Evolutionary conservation across 2,888 invertebrate species (phyloP).

Genomic region (Ptychoptera contaminata): DNA sequence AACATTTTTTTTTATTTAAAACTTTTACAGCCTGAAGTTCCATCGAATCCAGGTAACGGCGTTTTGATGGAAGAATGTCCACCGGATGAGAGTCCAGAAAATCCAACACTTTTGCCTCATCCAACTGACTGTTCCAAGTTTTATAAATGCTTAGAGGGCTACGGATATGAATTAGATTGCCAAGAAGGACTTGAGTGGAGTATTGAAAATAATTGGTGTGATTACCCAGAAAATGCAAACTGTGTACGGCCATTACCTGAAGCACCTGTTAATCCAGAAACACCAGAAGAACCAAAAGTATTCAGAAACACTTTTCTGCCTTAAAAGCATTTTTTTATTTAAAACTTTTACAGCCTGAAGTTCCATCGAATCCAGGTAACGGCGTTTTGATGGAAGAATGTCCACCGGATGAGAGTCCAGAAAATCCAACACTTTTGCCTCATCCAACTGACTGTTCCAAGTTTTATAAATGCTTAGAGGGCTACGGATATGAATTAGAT

Average conservation of each 20-base stretch:
- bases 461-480: neutral
- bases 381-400: too few relatives aligned
- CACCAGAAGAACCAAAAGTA: too few relatives aligned
- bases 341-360: too few relatives aligned
- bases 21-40: neutral
- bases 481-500: neutral
- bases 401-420: neutral
- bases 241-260: too few relatives aligned
- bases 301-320: too few relatives aligned
- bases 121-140: conserved; percentile 4
- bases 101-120: neutral
- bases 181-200: conserved; percentile 7
- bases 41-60: neutral
- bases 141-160: conserved; percentile 7
- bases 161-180: conserved; percentile 3
- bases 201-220: conserved; percentile 4
- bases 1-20: too few relatives aligned
- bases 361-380: too few relatives aligned
- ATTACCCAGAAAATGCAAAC: conserved; percentile 5
- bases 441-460: neutral
- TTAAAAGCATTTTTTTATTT: too few relatives aligned
- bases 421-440: neutral
- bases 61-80: neutral
- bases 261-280: too few relatives aligned
- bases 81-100: neutral